These are phyloP conservation scores for Chorisops tibialis DNA, from an alignment of 2,888 invertebrate species.

Conservation along the genomic window DNA sequence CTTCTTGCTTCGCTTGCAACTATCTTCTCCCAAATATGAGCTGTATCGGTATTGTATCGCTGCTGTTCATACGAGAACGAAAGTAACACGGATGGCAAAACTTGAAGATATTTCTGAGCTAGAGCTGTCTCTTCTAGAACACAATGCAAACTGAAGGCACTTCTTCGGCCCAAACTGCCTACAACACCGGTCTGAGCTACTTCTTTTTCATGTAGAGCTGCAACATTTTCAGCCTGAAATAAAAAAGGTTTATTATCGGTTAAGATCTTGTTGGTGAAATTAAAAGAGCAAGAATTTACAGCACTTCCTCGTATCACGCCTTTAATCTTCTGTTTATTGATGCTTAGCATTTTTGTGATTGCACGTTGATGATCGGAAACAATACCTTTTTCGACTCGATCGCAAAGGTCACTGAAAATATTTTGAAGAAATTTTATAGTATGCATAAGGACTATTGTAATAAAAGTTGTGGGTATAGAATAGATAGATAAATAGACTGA, in stretches of 20 bases:
- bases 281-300: constrained; percentile 47
- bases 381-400: constrained; percentile 60
- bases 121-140: constrained; percentile 62
- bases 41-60: constrained; percentile 33
- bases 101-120: constrained; percentile 60
- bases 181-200: constrained; percentile 62
- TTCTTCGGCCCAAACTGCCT: constrained; percentile 59
- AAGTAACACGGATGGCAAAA: constrained; percentile 58
- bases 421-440: not conserved
- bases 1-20: constrained; percentile 35
- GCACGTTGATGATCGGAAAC: constrained; percentile 62
- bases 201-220: constrained; percentile 60
- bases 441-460: not conserved
- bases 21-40: constrained; percentile 37
- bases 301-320: constrained; percentile 61
- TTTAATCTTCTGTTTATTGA: constrained; percentile 62
- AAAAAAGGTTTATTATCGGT: constrained; percentile 6
- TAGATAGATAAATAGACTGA: no score
- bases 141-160: constrained; percentile 61
- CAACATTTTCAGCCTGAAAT: constrained; percentile 58
- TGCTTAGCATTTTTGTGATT: constrained; percentile 59
- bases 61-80: constrained; percentile 54
- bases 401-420: constrained; percentile 54
- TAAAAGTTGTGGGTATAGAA: no score
- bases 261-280: no score